phyloP scores from a whole-genome alignment of 2,797 vertebrate species.

The Toxotes lorentzi region DNA sequence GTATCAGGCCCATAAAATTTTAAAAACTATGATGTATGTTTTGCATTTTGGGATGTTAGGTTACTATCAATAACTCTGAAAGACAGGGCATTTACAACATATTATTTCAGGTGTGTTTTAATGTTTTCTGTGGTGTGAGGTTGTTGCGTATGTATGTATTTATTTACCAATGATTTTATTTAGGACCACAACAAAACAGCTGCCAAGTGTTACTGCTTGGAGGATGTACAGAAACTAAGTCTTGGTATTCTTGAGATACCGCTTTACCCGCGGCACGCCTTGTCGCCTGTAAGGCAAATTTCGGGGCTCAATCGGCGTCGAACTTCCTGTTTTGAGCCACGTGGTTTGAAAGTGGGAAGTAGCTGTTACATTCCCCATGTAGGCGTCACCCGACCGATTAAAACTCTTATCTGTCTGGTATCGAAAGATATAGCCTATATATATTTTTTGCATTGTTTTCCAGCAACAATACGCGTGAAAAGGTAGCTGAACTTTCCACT shows the following conservation, averaged over 20 bases:
- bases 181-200: neutral
- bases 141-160: no score
- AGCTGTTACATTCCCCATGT: neutral
- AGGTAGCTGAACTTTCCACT: conserved; percentile 35
- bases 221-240: neutral
- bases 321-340: conserved; percentile 27
- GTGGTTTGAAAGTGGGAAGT: neutral
- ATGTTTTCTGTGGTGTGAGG: no score
- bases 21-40: neutral
- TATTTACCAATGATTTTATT: no score
- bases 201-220: no score
- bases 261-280: no score
- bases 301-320: rapidly evolving
- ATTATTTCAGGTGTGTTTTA: no score
- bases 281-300: conserved; percentile 25
- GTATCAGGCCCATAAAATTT: neutral
- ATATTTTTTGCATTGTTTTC: neutral
- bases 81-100: no score
- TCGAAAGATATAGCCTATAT: no score
- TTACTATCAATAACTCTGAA: neutral
- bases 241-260: neutral
- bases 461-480: neutral
- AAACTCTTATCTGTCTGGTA: neutral
- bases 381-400: no score
- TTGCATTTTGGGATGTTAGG: neutral